These are phyloP conservation scores for Argyrosomus japonicus DNA, from an alignment of 2,113 vertebrate species.

Conservation along the genomic window DNA sequence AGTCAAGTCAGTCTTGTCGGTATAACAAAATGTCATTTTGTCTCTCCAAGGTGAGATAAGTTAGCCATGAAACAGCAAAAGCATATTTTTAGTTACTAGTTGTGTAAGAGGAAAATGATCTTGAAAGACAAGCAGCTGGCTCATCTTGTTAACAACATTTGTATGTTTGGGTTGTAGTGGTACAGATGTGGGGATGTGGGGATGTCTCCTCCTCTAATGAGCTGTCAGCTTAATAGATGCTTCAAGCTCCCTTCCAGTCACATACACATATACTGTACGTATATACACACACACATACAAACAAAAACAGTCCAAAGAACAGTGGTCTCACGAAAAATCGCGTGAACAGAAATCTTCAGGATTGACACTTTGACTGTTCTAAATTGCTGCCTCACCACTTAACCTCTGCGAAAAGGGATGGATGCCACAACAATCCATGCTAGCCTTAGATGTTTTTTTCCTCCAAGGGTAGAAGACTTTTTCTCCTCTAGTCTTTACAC, in stretches of 20 bases:
- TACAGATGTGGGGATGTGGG: conserved; percentile 26
- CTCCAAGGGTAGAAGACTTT: not conserved
- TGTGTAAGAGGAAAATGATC: conserved; percentile 18
- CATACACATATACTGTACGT: not conserved
- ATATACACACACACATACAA: no score
- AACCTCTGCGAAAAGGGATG: conserved; percentile 8
- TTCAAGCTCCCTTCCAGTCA: conserved; percentile 6
- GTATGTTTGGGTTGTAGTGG: conserved; percentile 35
- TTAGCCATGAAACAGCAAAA: not conserved
- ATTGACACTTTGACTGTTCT: conserved; percentile 23
- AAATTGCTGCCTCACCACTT: conserved; percentile 21
- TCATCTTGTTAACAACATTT: conserved; percentile 24
- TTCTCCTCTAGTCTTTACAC: not conserved
- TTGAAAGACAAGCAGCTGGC: conserved; percentile 17
- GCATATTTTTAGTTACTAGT: conserved; percentile 1
- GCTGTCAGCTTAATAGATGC: conserved; percentile 46
- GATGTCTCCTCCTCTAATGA: conserved; percentile 44
- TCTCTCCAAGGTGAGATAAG: not conserved
- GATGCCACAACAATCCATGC: conserved; percentile 3
- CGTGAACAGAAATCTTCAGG: conserved; percentile 12
- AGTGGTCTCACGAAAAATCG: not conserved
- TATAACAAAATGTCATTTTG: not conserved
- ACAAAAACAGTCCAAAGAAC: not conserved
- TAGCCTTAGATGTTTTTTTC: not conserved
- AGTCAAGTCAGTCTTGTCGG: conserved; percentile 1